A percentile compares a stretch with the other conserved stretches of the same genome.
phyloP scores from a whole-genome alignment of 2,797 vertebrate genomes.

The Pangasius sanitwongsei region DNA sequence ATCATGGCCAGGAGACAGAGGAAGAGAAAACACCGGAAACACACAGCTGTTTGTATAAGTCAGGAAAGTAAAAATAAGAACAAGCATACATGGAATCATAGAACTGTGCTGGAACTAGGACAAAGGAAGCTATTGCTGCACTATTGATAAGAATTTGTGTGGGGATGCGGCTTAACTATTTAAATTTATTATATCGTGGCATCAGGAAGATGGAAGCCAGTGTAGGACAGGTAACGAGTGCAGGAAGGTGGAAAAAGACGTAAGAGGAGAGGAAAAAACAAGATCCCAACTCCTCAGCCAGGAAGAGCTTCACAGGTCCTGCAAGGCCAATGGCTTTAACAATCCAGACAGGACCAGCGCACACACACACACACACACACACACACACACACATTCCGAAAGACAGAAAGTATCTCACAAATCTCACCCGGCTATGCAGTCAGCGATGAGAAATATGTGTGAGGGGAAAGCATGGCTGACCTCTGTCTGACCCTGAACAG shows the following conservation, averaged over 20 bases:
- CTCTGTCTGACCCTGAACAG: slow-evolving; percentile 32
- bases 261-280: slow-evolving; percentile 31
- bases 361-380: not conserved
- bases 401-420: slow-evolving; percentile 37
- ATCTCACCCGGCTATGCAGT: slow-evolving; percentile 44
- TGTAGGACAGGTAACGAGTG: slow-evolving; percentile 5
- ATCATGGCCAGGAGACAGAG: not conserved
- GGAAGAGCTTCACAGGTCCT: slow-evolving; percentile 16
- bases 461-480: slow-evolving; percentile 42
- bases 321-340: slow-evolving; percentile 10
- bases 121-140: not conserved
- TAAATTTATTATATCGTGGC: not conserved
- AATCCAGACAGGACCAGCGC: slow-evolving; percentile 13
- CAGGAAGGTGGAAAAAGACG: slow-evolving; percentile 23
- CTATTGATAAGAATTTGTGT: not conserved
- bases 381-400: not conserved
- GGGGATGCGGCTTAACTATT: not conserved
- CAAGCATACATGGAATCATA: not conserved
- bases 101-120: not conserved
- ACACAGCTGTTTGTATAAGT: not conserved
- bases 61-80: not conserved
- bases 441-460: slow-evolving; percentile 50
- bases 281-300: slow-evolving; percentile 1
- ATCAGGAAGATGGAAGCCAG: slow-evolving; percentile 5
- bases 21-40: not conserved